A percentile compares a stretch with the other conserved stretches of the same genome.
Evolutionary conservation across 2,113 vertebrate species (phyloP).

Genomic region (Boleophthalmus pectinirostris): DNA sequence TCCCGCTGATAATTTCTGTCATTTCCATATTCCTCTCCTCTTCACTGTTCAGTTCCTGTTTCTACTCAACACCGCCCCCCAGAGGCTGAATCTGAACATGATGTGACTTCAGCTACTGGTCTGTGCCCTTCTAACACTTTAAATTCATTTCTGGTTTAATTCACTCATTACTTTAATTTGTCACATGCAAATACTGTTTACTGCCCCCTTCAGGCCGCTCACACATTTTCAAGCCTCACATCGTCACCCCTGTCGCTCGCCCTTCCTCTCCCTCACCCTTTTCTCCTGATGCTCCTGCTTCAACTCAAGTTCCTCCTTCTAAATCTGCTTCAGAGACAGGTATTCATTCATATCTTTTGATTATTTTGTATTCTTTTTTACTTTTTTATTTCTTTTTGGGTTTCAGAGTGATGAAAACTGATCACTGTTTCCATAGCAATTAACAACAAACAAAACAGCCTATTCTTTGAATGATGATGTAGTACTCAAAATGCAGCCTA

Average conservation of each 20-base stretch:
- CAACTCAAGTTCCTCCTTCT: constrained; percentile 15
- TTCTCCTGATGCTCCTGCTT: constrained; percentile 30
- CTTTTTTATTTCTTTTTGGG: not conserved
- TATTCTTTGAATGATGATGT: too few species aligned
- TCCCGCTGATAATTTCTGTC: constrained; percentile 8
- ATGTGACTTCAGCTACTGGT: constrained; percentile 41
- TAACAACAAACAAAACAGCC: too few species aligned
- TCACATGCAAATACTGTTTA: not conserved
- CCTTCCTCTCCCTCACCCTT: constrained; percentile 69
- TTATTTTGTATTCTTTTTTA: not conserved
- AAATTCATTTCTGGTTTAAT: not conserved
- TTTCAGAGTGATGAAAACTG: too few species aligned
- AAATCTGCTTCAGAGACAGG: constrained; percentile 59
- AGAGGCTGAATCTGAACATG: constrained; percentile 40
- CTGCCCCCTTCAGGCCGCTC: constrained; percentile 33
- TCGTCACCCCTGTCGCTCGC: constrained; percentile 52
- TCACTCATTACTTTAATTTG: not conserved
- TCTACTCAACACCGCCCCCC: constrained; percentile 41
- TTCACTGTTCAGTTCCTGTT: constrained; percentile 40
- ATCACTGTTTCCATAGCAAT: not conserved
- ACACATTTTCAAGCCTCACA: constrained; percentile 67
- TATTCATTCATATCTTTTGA: constrained; percentile 27
- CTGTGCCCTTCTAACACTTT: constrained; percentile 6
- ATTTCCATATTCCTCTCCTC: constrained; percentile 1
- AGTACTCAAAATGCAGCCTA: too few species aligned